phyloP scores from a whole-genome alignment of 2,113 vertebrate genomes.

The Etheostoma spectabile region DNA sequence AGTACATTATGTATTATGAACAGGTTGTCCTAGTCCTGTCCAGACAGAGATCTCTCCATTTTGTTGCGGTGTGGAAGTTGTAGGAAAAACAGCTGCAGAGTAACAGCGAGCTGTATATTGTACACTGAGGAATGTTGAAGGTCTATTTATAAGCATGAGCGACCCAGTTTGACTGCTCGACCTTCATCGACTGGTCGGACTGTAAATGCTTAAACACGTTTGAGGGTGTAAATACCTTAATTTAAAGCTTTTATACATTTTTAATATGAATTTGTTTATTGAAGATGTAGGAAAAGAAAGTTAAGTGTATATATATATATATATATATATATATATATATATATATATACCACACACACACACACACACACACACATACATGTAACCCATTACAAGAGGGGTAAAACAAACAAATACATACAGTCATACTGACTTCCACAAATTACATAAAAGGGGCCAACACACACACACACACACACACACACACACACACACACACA shows the following conservation, averaged over 20 bases:
- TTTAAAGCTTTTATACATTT: background rate
- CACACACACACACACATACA: too few species aligned
- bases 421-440: too few species aligned
- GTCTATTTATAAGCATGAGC: constrained; percentile 42
- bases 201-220: background rate
- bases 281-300: background rate
- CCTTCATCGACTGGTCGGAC: background rate
- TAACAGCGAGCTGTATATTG: background rate
- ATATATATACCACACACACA: too few species aligned
- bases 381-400: too few species aligned
- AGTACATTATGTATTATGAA: too few species aligned
- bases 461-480: too few species aligned
- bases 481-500: too few species aligned
- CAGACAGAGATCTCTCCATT: background rate
- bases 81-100: background rate
- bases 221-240: background rate
- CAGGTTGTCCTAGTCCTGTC: background rate
- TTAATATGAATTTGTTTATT: background rate
- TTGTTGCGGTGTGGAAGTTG: background rate
- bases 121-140: constrained; percentile 17
- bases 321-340: too few species aligned
- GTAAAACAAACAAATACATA: too few species aligned
- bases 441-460: too few species aligned
- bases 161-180: constrained; percentile 39
- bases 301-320: too few species aligned